Evolutionary conservation across 2,113 vertebrate species (phyloP).

Genomic region (Anser brachyrhynchus): DNA sequence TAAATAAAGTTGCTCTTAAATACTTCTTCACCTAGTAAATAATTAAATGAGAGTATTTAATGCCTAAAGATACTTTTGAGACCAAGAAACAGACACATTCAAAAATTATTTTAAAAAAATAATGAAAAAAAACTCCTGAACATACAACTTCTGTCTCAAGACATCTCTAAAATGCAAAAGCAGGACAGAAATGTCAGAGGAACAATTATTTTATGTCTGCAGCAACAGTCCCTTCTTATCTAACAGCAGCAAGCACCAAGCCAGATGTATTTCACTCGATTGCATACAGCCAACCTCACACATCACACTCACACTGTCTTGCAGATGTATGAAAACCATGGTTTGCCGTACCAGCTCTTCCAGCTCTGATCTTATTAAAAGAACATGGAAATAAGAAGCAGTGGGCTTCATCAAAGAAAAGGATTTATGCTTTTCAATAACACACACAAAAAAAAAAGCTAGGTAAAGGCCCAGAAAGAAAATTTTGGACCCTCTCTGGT

Average conservation of each 20-base stretch:
- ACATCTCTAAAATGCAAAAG: neutral
- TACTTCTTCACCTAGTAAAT: neutral
- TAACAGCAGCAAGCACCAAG: neutral
- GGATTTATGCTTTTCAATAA: neutral
- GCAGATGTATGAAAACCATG: neutral
- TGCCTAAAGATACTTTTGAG: neutral
- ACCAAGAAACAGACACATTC: neutral
- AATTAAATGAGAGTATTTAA: neutral
- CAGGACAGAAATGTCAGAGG: neutral
- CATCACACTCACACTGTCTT: neutral
- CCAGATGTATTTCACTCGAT: neutral
- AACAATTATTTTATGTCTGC: neutral
- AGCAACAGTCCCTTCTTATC: neutral
- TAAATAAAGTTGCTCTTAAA: neutral
- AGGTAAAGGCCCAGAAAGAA: neutral
- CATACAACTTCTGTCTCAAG: neutral
- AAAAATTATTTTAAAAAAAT: neutral
- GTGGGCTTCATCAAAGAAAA: neutral
- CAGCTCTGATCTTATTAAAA: neutral
- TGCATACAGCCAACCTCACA: neutral
- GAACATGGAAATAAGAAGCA: neutral
- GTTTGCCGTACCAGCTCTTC: neutral
- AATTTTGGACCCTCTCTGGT: neutral
- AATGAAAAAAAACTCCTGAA: neutral
- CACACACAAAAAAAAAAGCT: accelerated